Evolutionary conservation across 2,113 vertebrate species (phyloP), one percentile per base, ranked within the genome.

Genomic region (Myotis brandtii): DNA sequence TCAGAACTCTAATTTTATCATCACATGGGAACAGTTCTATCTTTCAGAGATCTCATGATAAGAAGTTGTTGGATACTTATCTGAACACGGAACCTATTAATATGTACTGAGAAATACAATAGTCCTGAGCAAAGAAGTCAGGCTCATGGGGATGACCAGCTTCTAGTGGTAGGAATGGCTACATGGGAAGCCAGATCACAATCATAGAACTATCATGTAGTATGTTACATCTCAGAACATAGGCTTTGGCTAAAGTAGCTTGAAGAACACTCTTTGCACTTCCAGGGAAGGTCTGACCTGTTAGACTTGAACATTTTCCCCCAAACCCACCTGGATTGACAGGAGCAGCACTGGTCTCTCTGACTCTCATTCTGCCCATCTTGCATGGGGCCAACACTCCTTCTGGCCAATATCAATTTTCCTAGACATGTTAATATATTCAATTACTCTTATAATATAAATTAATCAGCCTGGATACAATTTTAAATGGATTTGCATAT

Each of bases 191-290:
- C 13, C 34, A 50, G 43, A 46, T 40, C 9, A 69, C 14, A 56
- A 1, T 30, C 27, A 40, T 23, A 20, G 14, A 48, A 32, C 34
- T 9, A 17, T 9, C 30, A 20, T 0, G 32, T 0, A 54, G n/a
- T 34, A 1, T 86, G 8, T 66, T 48, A 50, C 4, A 79, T 52
- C 37, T 64, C 32, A 83, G 40, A 62, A 82, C 37, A 50, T 5
- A 18, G 6, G 46, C 40, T 34, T 18, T 72, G 13, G 21, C 27
- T 86, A n/a, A 20, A n/a, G 14, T 37, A n/a, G 46, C 7, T 21
- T 66, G 16, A 85, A 90, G 32, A 84, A 46, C 7, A 66, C 8
- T 43, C 10, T 59, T 25, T 48, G 9, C 2, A 66, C 0, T 56
- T 85, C 7, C 32, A 46, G 25, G 69, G 4, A 85, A 66, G 18